Conservation (phyloP, 2,113 vertebrate genomes). For the Rhegmatorhina hoffmannsi region DNA sequence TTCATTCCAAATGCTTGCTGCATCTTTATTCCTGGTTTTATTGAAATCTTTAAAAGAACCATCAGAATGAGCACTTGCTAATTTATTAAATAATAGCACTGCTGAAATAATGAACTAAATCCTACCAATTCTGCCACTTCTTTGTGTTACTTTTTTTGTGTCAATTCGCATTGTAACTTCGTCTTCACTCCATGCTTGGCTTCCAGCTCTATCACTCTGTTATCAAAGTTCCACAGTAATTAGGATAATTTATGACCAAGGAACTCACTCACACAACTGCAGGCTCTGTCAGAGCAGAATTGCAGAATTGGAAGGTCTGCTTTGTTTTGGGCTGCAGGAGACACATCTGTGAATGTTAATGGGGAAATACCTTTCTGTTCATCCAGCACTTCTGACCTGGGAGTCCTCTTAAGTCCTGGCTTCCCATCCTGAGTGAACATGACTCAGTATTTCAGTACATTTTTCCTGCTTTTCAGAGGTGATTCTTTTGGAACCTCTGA, state of each 20-base stretch:
- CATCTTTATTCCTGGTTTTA: not conserved
- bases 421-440: not conserved
- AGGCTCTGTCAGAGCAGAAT: not conserved
- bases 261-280: not conserved
- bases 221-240: conserved; percentile 11
- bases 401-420: not conserved
- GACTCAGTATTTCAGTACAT: not conserved
- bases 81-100: not conserved
- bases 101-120: not conserved
- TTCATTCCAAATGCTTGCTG: not conserved
- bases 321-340: not conserved
- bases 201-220: not conserved
- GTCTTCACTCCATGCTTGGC: not conserved
- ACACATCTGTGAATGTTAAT: not conserved
- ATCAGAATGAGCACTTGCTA: not conserved
- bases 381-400: not conserved
- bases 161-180: not conserved
- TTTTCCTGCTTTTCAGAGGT: not conserved
- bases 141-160: not conserved
- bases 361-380: not conserved
- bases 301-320: not conserved
- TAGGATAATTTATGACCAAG: conserved; percentile 5
- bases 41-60: not conserved
- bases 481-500: not conserved
- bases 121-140: not conserved